Conservation (phyloP, 2,888 invertebrate species). For the Ophion slaviceki region DNA sequence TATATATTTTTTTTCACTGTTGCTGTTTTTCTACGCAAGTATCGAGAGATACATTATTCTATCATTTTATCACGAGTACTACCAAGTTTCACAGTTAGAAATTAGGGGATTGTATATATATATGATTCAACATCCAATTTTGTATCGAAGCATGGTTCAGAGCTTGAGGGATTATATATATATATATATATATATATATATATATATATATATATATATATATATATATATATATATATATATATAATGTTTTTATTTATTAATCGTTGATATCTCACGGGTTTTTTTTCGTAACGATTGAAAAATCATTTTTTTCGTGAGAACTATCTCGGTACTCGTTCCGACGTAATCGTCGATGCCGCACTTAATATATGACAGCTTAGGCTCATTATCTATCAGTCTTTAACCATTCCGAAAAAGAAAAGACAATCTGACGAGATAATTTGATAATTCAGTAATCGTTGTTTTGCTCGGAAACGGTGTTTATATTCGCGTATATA, state of each 20-base stretch:
- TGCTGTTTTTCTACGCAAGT: constrained; percentile 38
- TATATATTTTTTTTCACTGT: constrained; percentile 34
- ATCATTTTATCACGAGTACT: constrained; percentile 47
- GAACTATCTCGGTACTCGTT: constrained; percentile 38
- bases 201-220: not conserved
- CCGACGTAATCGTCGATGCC: constrained; percentile 20
- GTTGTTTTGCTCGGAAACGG: constrained; percentile 8
- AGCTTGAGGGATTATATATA: constrained; percentile 9
- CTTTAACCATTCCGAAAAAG: constrained; percentile 69
- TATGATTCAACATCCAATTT: constrained; percentile 54
- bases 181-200: not conserved
- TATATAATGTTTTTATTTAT: not conserved
- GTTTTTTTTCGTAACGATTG: constrained; percentile 7
- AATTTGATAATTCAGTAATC: constrained; percentile 28
- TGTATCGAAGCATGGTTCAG: constrained; percentile 23
- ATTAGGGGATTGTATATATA: constrained; percentile 60
- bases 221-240: not conserved
- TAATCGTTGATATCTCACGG: constrained; percentile 23
- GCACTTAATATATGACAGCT: constrained; percentile 46
- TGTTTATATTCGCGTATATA: constrained; percentile 23
- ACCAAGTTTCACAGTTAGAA: constrained; percentile 60
- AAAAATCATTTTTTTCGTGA: constrained; percentile 27
- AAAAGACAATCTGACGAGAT: constrained; percentile 39
- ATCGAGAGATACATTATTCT: constrained; percentile 52
- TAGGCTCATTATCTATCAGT: constrained; percentile 74